phyloP scores from a whole-genome alignment of 1,140 invertebrate genomes.

The Panagrolaimus sp. region DNA sequence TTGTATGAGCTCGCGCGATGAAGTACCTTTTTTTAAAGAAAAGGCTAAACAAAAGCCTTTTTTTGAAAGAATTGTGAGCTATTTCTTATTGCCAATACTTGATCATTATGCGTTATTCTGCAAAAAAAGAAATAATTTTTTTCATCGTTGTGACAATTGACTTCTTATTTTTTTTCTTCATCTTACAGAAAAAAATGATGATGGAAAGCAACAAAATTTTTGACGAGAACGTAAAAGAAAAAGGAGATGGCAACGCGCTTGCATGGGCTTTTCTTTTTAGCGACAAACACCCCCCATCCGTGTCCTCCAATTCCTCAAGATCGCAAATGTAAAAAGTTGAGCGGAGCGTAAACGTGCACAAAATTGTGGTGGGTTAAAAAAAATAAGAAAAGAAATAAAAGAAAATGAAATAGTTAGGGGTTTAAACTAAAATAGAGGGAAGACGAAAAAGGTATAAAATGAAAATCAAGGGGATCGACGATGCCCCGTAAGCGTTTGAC shows the following conservation, averaged over 20 bases:
- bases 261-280: not conserved
- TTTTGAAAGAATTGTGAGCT: no score
- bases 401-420: not conserved
- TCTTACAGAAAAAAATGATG: not conserved
- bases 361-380: constrained; percentile 7
- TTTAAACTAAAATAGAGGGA: not conserved
- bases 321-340: constrained; percentile 11
- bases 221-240: not conserved
- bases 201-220: constrained; percentile 9
- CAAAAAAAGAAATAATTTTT: no score
- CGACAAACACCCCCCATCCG: constrained; percentile 1
- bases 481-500: not conserved
- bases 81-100: no score
- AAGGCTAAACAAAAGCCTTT: no score
- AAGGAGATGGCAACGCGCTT: no score
- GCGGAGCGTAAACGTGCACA: constrained; percentile 17
- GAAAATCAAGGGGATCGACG: not conserved
- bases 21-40: no score
- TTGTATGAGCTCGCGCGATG: no score
- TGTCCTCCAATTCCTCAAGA: constrained; percentile 18
- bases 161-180: no score
- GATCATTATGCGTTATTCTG: no score
- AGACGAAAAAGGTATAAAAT: not conserved
- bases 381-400: not conserved
- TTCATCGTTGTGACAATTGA: no score